Base-by-base conservation (phyloP, 2,797 vertebrate genomes). In the Catharus ustulatus region DNA sequence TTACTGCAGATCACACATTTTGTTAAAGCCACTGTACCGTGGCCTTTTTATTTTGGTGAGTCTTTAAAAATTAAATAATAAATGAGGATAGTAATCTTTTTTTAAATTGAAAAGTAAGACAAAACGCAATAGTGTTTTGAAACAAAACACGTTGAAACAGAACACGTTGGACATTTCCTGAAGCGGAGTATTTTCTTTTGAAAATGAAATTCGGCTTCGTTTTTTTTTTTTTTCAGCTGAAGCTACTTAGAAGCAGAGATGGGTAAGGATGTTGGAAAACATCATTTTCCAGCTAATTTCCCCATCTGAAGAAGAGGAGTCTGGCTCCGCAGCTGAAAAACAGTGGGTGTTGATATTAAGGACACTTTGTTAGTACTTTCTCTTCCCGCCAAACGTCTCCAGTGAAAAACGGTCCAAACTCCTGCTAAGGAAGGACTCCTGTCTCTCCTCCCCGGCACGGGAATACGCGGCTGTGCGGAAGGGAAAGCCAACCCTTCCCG, bases 391-490 rank as follows among this genome's bases (percentile, higher is more conserved):
- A 58, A 74, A 54, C 6, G 18, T 5, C 75, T 30, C 22, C 14
- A 5, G 32, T 1, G 38, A 19, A 43, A 74, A 64, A 14, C 0
- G 40, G 18, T 14, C 76, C 72, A n/a, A 40, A 42, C 7, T n/a
- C 42, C 78, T 0, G 42, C 77, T 42, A 40, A 29, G 54, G 45
- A 75, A 29, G 14, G 16, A 15, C 8, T 10, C 62, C 1, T 3
- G 24, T 5, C 58, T 36, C 52, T 9, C 30, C 30, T 7, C 67
- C 2, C 74, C 10, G 69, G 38, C 34, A 8, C 1, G 43, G 24
- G 5, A 55, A 34, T 10, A 8, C 6, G 6, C 42, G 7, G 38
- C 18, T 11, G 16, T 15, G 6, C 0, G 7, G 1, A 5, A 43
- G 19, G 43, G 6, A 54, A 4, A 22, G 40, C 34, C 19, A 40